Evolutionary conservation across 2,797 vertebrate genomes (phyloP), one percentile per base, ranked within the genome.

Genomic region (Peromyscus nudipes): DNA sequence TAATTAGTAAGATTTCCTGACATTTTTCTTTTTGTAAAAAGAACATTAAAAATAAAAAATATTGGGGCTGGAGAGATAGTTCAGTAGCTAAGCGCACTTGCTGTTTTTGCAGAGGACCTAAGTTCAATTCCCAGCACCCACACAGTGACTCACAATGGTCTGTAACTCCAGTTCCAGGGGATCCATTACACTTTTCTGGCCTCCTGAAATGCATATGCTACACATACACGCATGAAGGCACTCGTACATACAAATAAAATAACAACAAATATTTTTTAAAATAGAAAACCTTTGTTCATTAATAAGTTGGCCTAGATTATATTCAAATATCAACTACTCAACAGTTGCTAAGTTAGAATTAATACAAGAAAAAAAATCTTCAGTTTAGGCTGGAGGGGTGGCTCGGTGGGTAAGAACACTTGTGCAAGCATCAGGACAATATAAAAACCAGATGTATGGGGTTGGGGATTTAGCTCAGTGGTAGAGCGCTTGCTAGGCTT

Each of bases 311-410:
- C 69, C 92, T 95, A 79, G 46, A 92, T 91, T 87, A 91, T 69
- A 46, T 46, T 94, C 85, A 92, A 80, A 95, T 73, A 94, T 49
- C 69, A 97, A 96, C 60, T 82, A 95, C 57, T 92, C 52, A 86
- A 95, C 57, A 96, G 25, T 27, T 91, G 43, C 40, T 85, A 75
- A 83, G 14, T 31, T 86, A 57, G 84, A 96, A 94, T 96, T 75
- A 96, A 92, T 65, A n/a, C 1, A 79, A 95, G 65, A 69, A 55
- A 89, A 87, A 91, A 82, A 80, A 0, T 2, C 16, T 69, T 25
- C 19, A 67, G 34, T 49, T 64, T 85, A 46, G 62, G 17, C 82
- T 65, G 17, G 17, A 21, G 27, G 64, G 5, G 21, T 34, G 43
- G 62, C 23, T 67, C 31, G 31, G 62, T 6, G 10, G 5, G 5